Evolutionary conservation across 2,888 invertebrate species (phyloP).

Genomic region (Callosobruchus maculatus): DNA sequence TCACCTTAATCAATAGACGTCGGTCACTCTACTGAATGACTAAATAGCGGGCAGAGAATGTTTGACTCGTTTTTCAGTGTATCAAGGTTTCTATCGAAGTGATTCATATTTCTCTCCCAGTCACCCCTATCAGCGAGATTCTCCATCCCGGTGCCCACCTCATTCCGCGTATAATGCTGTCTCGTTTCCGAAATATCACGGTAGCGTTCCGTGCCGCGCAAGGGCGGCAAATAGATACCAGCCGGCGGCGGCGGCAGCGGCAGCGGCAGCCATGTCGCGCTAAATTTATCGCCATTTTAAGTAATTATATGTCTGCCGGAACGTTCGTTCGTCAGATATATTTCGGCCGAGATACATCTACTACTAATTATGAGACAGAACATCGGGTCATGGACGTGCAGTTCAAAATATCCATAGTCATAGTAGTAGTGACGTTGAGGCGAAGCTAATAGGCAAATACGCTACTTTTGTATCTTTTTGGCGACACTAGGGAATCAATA

Average conservation of each 20-base stretch:
- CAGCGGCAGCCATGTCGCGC: neutral
- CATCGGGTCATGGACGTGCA: neutral
- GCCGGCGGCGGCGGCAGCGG: no score
- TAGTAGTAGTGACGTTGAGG: no score
- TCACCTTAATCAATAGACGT: no score
- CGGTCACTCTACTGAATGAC: no score
- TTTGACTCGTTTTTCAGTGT: neutral
- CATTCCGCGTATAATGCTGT: conserved; percentile 22
- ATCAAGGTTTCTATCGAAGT: neutral
- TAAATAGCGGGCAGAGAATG: no score
- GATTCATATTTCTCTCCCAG: neutral
- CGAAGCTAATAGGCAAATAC: no score
- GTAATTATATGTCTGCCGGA: neutral
- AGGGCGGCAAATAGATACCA: neutral
- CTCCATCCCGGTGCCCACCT: conserved; percentile 8
- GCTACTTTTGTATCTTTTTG: no score
- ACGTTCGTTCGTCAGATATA: neutral
- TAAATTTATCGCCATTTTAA: neutral
- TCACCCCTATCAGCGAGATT: neutral
- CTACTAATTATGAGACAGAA: neutral
- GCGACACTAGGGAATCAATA: no score
- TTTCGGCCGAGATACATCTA: neutral
- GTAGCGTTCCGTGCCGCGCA: conserved; percentile 2
- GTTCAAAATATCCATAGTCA: no score
- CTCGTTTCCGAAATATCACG: conserved; percentile 23